Evolutionary conservation across 2,113 vertebrate species (phyloP).

Genomic region (Hydropotes inermis): DNA sequence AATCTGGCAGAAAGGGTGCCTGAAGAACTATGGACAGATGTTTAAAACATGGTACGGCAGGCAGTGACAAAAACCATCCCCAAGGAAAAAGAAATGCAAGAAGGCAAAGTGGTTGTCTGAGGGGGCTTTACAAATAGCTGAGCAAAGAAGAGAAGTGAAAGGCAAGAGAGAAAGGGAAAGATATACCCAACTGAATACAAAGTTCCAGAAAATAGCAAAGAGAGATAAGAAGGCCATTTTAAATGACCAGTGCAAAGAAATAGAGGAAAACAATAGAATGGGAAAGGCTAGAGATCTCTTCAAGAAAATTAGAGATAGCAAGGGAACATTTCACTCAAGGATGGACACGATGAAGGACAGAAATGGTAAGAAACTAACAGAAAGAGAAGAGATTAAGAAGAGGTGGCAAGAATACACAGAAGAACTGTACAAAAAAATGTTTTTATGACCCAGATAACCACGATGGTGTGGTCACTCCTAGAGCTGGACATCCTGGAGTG

Average conservation of each 20-base stretch:
- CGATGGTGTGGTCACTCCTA: not conserved
- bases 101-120: not conserved
- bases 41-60: not conserved
- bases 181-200: not conserved
- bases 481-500: not conserved
- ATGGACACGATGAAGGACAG: not conserved
- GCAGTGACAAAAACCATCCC: not conserved
- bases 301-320: not conserved
- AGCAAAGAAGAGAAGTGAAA: not conserved
- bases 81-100: not conserved
- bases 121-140: not conserved
- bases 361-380: not conserved
- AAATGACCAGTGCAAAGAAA: not conserved
- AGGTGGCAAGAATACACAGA: not conserved
- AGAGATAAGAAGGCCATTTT: not conserved
- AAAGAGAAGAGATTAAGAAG: not conserved
- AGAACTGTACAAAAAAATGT: not conserved
- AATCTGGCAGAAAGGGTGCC: not conserved
- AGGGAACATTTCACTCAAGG: not conserved
- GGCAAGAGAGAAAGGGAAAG: not conserved
- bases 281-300: not conserved
- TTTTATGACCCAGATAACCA: not conserved
- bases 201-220: not conserved
- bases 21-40: not conserved
- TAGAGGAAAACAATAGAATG: not conserved